Evolutionary conservation across 2,888 invertebrate genomes (phyloP).

Genomic region (Drosophila antonietae): DNA sequence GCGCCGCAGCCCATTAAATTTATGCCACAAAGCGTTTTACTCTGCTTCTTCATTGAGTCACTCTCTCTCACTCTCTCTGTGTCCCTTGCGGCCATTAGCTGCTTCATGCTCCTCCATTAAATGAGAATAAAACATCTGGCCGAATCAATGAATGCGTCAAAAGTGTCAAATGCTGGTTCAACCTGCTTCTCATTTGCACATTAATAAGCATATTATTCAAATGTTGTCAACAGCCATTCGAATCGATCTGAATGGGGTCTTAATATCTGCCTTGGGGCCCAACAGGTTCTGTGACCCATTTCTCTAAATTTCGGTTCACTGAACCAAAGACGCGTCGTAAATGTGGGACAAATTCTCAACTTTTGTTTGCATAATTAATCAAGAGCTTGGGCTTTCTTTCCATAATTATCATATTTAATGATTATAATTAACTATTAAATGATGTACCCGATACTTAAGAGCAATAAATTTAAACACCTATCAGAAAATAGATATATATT

Average conservation of each 20-base stretch:
- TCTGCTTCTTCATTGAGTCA: not conserved
- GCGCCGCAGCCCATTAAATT: conserved; percentile 56
- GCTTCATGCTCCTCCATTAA: conserved; percentile 54
- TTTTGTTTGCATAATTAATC: conserved; percentile 69
- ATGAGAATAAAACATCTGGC: conserved; percentile 43
- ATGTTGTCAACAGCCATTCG: conserved; percentile 47
- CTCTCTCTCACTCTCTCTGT: conserved; percentile 10
- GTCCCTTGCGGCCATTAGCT: conserved; percentile 51
- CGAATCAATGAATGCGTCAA: conserved; percentile 56
- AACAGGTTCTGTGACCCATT: conserved; percentile 74
- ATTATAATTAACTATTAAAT: conserved; percentile 32
- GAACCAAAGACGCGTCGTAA: conserved; percentile 51
- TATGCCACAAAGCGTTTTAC: conserved; percentile 47
- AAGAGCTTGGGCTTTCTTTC: not conserved
- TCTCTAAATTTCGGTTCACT: conserved; percentile 61
- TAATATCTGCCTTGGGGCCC: conserved; percentile 14
- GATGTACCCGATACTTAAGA: not conserved
- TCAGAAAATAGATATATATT: not conserved
- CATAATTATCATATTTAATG: conserved; percentile 35
- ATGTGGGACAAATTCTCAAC: conserved; percentile 54
- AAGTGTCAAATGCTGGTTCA: conserved; percentile 60
- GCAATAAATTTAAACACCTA: conserved; percentile 2
- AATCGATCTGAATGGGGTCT: conserved; percentile 13
- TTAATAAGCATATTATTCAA: conserved; percentile 70
- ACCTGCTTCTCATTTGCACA: conserved; percentile 66